Percentiles rank a stretch among this genome's conserved stretches.
Conservation (phyloP, 2,888 invertebrate species). For the Vanessa cardui region DNA sequence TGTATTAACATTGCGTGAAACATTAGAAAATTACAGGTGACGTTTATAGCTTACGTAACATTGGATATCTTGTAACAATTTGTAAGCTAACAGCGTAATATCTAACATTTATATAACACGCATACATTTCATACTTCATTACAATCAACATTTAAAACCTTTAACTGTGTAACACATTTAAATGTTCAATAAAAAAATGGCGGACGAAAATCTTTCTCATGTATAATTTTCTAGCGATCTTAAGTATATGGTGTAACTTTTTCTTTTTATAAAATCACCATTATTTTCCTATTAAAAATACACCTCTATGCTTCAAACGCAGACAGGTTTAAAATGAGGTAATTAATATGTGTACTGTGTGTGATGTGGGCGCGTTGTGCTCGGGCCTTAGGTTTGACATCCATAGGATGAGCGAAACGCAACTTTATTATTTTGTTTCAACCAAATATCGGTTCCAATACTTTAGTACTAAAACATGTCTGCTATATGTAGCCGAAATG, state of each 20-base stretch:
- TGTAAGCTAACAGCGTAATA: background rate
- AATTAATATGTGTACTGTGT: slow-evolving; percentile 51
- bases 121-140: too few relatives aligned
- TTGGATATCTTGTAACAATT: background rate
- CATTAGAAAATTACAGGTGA: slow-evolving; percentile 12
- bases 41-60: background rate
- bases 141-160: background rate
- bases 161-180: too few relatives aligned
- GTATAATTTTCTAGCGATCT: background rate
- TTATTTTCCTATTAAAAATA: slow-evolving; percentile 21
- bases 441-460: background rate
- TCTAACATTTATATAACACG: background rate
- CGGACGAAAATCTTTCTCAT: slow-evolving; percentile 6
- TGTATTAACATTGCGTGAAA: slow-evolving; percentile 8
- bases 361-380: slow-evolving; percentile 33
- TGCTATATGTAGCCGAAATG: too few relatives aligned
- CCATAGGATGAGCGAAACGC: background rate
- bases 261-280: slow-evolving; percentile 24
- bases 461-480: too few relatives aligned
- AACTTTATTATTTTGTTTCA: background rate
- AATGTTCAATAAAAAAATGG: background rate
- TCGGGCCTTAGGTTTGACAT: background rate
- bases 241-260: slow-evolving; percentile 5
- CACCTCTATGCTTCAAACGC: slow-evolving; percentile 11
- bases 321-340: slow-evolving; percentile 37